Evolutionary conservation across 2,797 vertebrate species (phyloP), one percentile per base, ranked within the genome.

Genomic region (Acanthurus leucopareius): DNA sequence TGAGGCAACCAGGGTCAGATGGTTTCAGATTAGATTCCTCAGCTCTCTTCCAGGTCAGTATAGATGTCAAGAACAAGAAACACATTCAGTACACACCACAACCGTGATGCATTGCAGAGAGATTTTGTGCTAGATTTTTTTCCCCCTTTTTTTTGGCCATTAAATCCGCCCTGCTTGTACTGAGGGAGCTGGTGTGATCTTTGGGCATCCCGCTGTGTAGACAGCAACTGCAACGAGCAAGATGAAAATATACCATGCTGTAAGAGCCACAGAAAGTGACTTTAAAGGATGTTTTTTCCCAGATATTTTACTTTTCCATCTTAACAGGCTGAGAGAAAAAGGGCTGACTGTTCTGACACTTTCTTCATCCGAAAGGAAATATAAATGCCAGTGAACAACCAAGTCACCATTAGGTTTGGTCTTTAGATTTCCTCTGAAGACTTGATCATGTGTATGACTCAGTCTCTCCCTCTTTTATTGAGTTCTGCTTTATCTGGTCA

Each of bases 1-100:
- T 98, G 83, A 96, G 93, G 76, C 98, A 99, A 69, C 96, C 98
- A 5, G 98, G 98, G 10, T 97, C 98, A 1, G 98, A 99, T 75
- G 98, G 98, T 28, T 99, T 99, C 93, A 96, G 95, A 85, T 91
- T 99, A 32, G 97, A 99, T 84, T 98, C 98, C 17, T 92, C 95
- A 5, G 95, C 98, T 53, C 94, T 99, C 38, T 99, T 99, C 90
- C 97, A 99, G 97, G 98, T 96, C 49, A 84, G 83, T 75, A 9
- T 51, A 35, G 65, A 53, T 47, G 49, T 60, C 49, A 9, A 44
- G 25, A 20, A 20, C 47, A 52, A n/a, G 4, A 68, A 64, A 67
- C 48, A 49, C 47, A 71, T 65, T 44, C 57, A 75, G 2, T 45
- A 14, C 14, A 52, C 20, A 32, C 11, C 63, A 32, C 22, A 45